Base-by-base conservation (phyloP, 2,888 invertebrate genomes). In the Drosophila greeni region DNA sequence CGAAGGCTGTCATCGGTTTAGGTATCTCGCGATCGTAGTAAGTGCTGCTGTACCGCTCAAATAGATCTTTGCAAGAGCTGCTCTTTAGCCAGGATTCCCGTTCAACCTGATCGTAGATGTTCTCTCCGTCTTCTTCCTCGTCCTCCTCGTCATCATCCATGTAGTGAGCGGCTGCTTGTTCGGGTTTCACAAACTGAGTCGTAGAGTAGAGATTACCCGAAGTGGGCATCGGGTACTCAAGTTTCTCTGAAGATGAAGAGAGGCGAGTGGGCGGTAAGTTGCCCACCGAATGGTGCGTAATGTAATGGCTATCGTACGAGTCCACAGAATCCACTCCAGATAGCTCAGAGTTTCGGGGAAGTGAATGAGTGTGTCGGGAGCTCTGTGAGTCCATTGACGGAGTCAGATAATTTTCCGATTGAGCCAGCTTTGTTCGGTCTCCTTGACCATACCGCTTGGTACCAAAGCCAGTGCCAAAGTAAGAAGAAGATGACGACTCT, bases 11-110 rank as follows among this genome's bases (percentile, higher is more conserved):
- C 84, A 89, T 90, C 18, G 89, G 88, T 33, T 87, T 87, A 2
- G 86, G 77, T 68, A 90, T 90, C 64, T 91, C 90, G 49, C 91
- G 90, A 53, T 91, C 91, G 85, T 92, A 92, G 74, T 92, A 91
- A 80, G 92, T 91, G 42, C 73, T 74, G 31, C 70, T 76, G 29
- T 81, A 79, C 87, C 92, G 93, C 87, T 94, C 94, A 86, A 94
- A 93, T 67, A 95, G 91, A 86, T 95, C 95, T 89, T 94, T 93
- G 89, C 95, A 95, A 85, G 94, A 94, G 81, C 94, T 93, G 87
- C 94, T 94, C 86, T 95, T 93, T 72, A 94, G 93, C 94, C 94
- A 94, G 18, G 88, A 85, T 43, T 89, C 88, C 47, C 88, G 88
- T 54, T 86, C 86, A 3, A 88, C 88, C 83, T 87, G 84, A 72